Conservation (phyloP, 2,797 vertebrate species). For the Bradypodion ventrale region DNA sequence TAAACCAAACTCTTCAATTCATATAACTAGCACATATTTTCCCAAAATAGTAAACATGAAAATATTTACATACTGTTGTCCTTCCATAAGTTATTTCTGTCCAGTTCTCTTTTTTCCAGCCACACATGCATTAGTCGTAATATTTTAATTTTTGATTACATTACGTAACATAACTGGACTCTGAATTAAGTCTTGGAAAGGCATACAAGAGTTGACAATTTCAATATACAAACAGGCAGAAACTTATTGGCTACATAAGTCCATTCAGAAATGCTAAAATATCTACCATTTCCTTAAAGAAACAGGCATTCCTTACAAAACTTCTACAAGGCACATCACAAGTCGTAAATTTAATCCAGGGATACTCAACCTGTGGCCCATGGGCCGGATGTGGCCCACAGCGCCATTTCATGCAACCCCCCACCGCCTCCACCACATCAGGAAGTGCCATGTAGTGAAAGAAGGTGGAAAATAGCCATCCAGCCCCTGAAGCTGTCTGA, state of each 20-base stretch:
- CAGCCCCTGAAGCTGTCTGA: no score
- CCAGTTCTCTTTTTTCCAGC: background rate
- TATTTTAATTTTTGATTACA: conserved; percentile 2
- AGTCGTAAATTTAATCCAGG: background rate
- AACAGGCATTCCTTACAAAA: background rate
- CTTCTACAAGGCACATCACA: background rate
- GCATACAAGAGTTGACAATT: conserved; percentile 22
- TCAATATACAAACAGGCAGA: background rate
- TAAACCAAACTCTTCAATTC: background rate
- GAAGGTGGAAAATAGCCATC: no score
- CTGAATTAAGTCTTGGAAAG: conserved; percentile 12
- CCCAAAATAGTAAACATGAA: background rate
- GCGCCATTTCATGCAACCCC: no score
- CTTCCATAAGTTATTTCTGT: background rate
- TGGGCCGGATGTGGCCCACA: no score
- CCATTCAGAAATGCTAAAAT: background rate
- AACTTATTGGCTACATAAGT: conserved; percentile 21
- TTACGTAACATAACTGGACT: conserved; percentile 14
- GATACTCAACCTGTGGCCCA: no score
- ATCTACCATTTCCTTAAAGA: no score
- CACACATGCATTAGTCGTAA: background rate
- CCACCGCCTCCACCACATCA: no score
- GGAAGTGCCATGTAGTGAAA: no score
- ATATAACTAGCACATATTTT: background rate
- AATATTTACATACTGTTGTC: background rate